Evolutionary conservation across 2,113 vertebrate genomes (phyloP), one percentile per base, ranked within the genome.

Genomic region (Protobothrops mucrosquamatus): DNA sequence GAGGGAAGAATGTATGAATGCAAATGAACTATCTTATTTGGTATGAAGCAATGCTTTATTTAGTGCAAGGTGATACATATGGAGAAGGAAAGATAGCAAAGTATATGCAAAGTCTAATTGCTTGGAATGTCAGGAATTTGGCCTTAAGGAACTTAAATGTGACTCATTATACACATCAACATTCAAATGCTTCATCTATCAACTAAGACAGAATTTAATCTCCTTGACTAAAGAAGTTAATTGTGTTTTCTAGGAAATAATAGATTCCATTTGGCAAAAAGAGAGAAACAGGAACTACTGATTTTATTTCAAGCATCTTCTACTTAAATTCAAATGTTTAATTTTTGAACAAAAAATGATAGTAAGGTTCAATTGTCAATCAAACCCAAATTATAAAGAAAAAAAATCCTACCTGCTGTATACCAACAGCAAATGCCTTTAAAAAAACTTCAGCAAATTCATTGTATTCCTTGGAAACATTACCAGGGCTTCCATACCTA

Each of bases 361-460:
- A 48, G 6, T 34, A 52, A 87, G 3, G 20, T 22, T 1, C 3
- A 88, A 15, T 4, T 52, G 46, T 23, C 81, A 52, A 87, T 61
- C 43, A 61, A 26, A 46, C 91, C 57, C 93, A 92, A n/a, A 91
- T 93, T 48, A 22, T 87, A 12, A 93, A 89, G 15, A 86, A 64
- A 34, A n/a, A 69, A 6, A 54, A 92, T 89, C 94, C 95, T 98
- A 99, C 99, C 97, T 99, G 99, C 94, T 99, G 99, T 94, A 99
- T 98, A 96, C 98, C 97, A 96, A 99, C 99, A 95, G 99, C 99
- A 2, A 99, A 99, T 54, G 99, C 99, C 95, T 99, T 99, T 92
- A 99, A 98, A 98, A 99, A 99, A 94, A 99, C 98, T 93, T 99
- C 99, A 46, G 99, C 99, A 97, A 99, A 99, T 95, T 99, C 99